Evolutionary conservation across 2,113 vertebrate genomes (phyloP), one percentile per base, ranked within the genome.

Genomic region (Anser brachyrhynchus): DNA sequence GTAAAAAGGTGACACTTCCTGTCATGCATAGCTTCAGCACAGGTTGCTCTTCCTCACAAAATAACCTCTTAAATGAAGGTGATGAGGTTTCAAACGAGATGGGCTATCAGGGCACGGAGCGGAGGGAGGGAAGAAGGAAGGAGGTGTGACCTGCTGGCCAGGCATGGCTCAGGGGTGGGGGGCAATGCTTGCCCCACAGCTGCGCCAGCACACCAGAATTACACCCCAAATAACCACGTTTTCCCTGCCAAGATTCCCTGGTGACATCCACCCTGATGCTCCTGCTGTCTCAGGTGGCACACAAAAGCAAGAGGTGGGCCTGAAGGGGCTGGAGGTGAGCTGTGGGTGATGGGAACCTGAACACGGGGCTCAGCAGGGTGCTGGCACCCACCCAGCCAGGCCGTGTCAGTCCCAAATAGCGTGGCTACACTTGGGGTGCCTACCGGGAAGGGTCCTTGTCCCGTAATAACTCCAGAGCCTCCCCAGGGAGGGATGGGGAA

Each of bases 1-100:
- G 65, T 80, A 84, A 95, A 87, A 39, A 94, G 90, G 71, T 83
- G 77, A 85, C 71, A 41, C 15, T 54, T 90, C 71, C 77, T 92
- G 54, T 55, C 43, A 65, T 78, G 29, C 92, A 59, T 93, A 58
- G 74, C 61, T 95, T 95, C 92, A 92, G 76, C 88, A 89, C 18
- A 37, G 33, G 23, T 84, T 9, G 1, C 18, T 83, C 85, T 90
- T 71, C 81, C 75, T 94, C 25, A 3, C 58, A 89, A 87, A 94
- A 93, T 54, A 69, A 46, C 22, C 65, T 84, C 72, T 81, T 72
- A 71, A 86, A 52, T 88, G 76, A 90, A 59, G 57, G 57, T 90
- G 72, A 84, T 0, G 12, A 89, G 65, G n/a, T 55, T 85, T 92
- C 71, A 85, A 55, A 54, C 35, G n/a, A 58, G 71, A 67, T 54